These are phyloP conservation scores for Drosophila pectinifera DNA, from an alignment of 1,140 invertebrate species.

Conservation along the genomic window DNA sequence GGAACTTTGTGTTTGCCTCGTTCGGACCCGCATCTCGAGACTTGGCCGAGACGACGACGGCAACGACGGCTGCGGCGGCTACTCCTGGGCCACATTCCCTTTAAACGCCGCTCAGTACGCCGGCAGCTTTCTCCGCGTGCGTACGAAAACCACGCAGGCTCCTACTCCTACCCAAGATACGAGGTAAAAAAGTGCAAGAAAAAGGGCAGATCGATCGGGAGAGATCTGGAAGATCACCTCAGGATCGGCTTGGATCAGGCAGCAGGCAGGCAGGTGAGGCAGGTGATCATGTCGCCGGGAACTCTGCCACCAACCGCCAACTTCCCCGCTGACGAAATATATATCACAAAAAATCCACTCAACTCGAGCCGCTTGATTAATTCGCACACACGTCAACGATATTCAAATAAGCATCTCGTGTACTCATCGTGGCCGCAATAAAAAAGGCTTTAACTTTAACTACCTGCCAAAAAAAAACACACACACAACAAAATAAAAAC, in stretches of 20 bases:
- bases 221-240: conserved; percentile 16
- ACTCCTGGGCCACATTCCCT: conserved; percentile 69
- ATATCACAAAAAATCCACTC: conserved; percentile 32
- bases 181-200: conserved; percentile 46
- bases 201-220: background rate
- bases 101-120: conserved; percentile 71
- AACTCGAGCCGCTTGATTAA: conserved; percentile 69
- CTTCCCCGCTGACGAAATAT: conserved; percentile 30
- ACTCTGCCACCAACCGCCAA: conserved; percentile 33
- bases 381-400: conserved; percentile 62
- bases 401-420: conserved; percentile 72
- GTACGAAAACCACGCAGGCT: conserved; percentile 54
- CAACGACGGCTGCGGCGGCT: conserved; percentile 1
- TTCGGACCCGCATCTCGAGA: conserved; percentile 15
- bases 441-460: conserved; percentile 66
- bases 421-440: conserved; percentile 62
- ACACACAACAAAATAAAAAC: conserved; percentile 4
- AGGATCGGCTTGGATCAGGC: conserved; percentile 14
- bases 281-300: conserved; percentile 53
- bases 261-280: conserved; percentile 6
- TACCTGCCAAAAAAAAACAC: conserved; percentile 57
- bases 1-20: conserved; percentile 43
- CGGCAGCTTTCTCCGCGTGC: conserved; percentile 80
- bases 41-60: conserved; percentile 23
- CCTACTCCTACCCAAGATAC: conserved; percentile 13